Conservation (phyloP, 2,888 invertebrate genomes). For the Branchipolynoe longqiensis region DNA sequence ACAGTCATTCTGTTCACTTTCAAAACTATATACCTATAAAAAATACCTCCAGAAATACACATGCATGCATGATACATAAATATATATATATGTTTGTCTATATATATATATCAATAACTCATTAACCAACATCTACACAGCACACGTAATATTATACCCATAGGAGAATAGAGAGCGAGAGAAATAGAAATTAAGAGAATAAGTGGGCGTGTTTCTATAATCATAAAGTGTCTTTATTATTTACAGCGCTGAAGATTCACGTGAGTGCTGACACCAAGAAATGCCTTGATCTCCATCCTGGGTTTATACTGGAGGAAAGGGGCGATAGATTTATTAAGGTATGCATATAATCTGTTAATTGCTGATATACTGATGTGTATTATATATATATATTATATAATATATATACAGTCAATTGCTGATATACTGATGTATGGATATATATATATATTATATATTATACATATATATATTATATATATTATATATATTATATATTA, state of each 20-base stretch:
- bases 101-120: not conserved
- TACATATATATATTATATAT: not conserved
- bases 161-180: not conserved
- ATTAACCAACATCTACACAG: not conserved
- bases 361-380: not conserved
- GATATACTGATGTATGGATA: not conserved
- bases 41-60: no score
- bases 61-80: not conserved
- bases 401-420: not conserved
- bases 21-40: no score
- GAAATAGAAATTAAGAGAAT: no score
- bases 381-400: not conserved
- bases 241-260: conserved; percentile 54
- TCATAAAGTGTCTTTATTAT: no score
- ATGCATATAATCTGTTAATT: not conserved
- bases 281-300: not conserved
- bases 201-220: no score
- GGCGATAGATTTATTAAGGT: conserved; percentile 18
- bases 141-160: not conserved
- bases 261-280: conserved; percentile 30
- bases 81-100: not conserved
- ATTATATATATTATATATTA: not conserved
- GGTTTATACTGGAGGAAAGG: conserved; percentile 1
- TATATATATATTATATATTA: not conserved
- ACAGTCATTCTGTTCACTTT: no score